Base-by-base conservation (phyloP, 1,140 invertebrate species). In the Drosophila equinoxialis region DNA sequence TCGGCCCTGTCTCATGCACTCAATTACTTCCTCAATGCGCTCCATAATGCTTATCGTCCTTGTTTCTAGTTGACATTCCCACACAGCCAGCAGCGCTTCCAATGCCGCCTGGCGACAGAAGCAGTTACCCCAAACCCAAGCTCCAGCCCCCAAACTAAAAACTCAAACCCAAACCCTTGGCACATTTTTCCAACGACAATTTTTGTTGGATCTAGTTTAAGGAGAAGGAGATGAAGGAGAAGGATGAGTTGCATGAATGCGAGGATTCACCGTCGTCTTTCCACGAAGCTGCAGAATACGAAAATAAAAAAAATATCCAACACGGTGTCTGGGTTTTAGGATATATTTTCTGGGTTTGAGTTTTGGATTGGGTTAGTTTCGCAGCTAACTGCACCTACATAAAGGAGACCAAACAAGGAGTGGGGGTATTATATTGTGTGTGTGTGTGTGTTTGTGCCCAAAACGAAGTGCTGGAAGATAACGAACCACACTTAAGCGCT, bases 381-480 rank as follows among this genome's bases (percentile, higher is more conserved):
- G 60, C 59, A 67, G 74, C 62, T 79, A 82, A 74, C 80, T 80
- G 80, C 70, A 79, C 45, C 63, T 54, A 30, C 45, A 51, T 51
- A 51, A 51, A 51, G 8, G 17, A 45, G 42, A 57, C 60, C 65
- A 54, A 62, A 60, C 33, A 55, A 26, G 26, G 35, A 17, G n/a
- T 6, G 45, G 45, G 68, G 54, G 58, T 58, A 35, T 26, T 45
- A 54, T 60, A 39, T 59, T 59, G 35, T 72, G 57, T 55, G 23
- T 68, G 13, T 67, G 26, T 60, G 71, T 64, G 60, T 74, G 65
- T 71, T 71, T 75, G 71, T 69, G 68, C 84, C 87, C 87, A 84
- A 90, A 90, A 90, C 82, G 83, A 90, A 90, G 87, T 83, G 80
- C 80, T 87, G 86, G 80, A 83, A 90, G 87, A 90, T 89, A 89